Conservation (phyloP, 1,140 invertebrate species). For the Mizuhopecten yessoensis region DNA sequence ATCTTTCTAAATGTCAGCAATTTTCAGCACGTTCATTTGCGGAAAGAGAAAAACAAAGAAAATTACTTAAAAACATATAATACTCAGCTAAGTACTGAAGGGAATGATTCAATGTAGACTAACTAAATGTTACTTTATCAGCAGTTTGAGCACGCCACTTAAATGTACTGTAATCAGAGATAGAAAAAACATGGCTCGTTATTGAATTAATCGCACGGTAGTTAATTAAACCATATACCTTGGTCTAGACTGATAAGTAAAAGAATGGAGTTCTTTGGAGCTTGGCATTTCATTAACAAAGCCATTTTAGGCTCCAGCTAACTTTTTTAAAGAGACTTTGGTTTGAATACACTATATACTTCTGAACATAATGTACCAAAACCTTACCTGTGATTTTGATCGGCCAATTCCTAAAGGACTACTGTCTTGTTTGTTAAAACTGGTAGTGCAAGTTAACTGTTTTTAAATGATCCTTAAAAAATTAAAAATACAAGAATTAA, state of each 20-base stretch:
- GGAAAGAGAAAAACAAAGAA: too few relatives aligned
- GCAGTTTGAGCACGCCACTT: neutral
- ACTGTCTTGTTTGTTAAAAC: neutral
- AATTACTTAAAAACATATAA: too few relatives aligned
- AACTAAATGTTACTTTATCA: neutral
- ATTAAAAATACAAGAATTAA: neutral
- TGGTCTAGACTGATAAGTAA: neutral
- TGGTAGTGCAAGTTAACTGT: neutral
- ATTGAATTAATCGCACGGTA: neutral
- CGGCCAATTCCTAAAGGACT: neutral
- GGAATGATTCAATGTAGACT: too few relatives aligned
- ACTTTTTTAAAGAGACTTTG: neutral
- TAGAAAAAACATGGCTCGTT: slow-evolving; percentile 7
- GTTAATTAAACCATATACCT: neutral
- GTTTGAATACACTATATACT: neutral
- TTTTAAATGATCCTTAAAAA: neutral
- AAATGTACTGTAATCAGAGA: neutral
- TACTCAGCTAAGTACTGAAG: too few relatives aligned
- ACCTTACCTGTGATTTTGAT: neutral
- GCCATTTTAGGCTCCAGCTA: neutral
- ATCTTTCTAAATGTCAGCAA: too few relatives aligned
- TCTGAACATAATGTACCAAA: neutral
- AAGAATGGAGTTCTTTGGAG: neutral
- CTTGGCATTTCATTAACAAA: neutral
- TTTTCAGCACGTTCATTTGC: too few relatives aligned